Base-by-base conservation (phyloP, 2,888 invertebrate genomes). In the Pterostichus madidus region DNA sequence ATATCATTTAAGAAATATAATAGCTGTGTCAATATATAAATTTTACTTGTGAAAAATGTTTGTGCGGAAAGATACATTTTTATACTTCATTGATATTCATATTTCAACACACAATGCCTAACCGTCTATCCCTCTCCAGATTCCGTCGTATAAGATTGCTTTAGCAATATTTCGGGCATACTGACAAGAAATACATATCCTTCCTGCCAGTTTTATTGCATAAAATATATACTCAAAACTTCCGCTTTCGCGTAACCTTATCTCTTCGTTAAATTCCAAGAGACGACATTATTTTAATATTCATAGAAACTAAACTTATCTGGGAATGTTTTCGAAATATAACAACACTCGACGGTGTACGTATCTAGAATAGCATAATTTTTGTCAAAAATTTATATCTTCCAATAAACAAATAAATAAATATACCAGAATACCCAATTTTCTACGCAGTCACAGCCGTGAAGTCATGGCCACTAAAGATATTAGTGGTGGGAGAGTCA, bases 71-170 rank as follows among this genome's bases (percentile, higher is more conserved):
- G 17, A 53, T 53, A 17, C 5, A 53, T 53, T 53, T 53, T 53
- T 17, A 53, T 53, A 53, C 53, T 53, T 53, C 53, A 53, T 53
- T 53, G 53, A 53, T 53, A 53, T 53, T 53, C 53, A 53, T 53
- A 53, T 53, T 53, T 53, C 53, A 53, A 17, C 5, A 53, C 15
- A 53, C 53, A 53, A 53, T 53, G 15, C 53, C 17, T 24, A 24
- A 24, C 24, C 24, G 24, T 3, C 17, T 53, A 53, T 15, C 13
- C 53, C 15, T 15, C 53, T 2, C 53, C 53, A 15, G 53, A 53
- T 53, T 15, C 17, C 53, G 13, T 53, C 53, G 53, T 17, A 53
- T 5, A 17, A 53, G 17, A 53, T 53, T 53, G 53, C 53, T 53
- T 53, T 53, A 11, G 53, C 53, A 53, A 53, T 53, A 53, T 53